These are phyloP conservation scores for Peromyscus polionotus DNA, from an alignment of 2,113 vertebrate genomes.

Conservation along the genomic window DNA sequence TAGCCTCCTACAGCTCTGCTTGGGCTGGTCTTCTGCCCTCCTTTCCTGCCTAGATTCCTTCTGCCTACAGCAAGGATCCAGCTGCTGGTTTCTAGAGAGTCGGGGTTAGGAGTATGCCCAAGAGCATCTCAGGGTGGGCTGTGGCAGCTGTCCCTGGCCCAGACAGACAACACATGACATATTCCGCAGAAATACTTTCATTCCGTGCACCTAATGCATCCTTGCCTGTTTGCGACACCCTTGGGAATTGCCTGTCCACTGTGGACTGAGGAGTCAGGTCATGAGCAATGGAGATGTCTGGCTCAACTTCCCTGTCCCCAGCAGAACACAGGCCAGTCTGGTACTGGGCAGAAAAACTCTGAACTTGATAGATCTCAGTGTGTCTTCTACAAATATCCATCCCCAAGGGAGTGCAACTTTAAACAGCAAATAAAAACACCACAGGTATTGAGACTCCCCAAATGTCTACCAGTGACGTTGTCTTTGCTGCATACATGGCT, in stretches of 20 bases:
- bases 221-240: not conserved
- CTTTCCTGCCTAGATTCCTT: not conserved
- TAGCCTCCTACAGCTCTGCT: not conserved
- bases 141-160: not conserved
- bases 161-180: not conserved
- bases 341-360: not conserved
- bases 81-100: not conserved
- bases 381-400: not conserved
- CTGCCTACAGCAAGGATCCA: not conserved
- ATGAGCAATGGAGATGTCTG: not conserved
- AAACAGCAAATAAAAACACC: not conserved
- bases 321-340: not conserved
- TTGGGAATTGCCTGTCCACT: not conserved
- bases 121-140: not conserved
- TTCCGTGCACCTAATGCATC: not conserved
- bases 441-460: not conserved
- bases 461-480: not conserved
- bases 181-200: not conserved
- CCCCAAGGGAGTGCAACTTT: not conserved
- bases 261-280: not conserved
- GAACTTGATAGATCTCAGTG: not conserved
- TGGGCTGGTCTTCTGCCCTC: not conserved
- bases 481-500: not conserved
- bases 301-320: not conserved
- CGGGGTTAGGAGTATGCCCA: not conserved